Conservation (phyloP, 1,140 invertebrate species). For the Apolygus lucorum region DNA sequence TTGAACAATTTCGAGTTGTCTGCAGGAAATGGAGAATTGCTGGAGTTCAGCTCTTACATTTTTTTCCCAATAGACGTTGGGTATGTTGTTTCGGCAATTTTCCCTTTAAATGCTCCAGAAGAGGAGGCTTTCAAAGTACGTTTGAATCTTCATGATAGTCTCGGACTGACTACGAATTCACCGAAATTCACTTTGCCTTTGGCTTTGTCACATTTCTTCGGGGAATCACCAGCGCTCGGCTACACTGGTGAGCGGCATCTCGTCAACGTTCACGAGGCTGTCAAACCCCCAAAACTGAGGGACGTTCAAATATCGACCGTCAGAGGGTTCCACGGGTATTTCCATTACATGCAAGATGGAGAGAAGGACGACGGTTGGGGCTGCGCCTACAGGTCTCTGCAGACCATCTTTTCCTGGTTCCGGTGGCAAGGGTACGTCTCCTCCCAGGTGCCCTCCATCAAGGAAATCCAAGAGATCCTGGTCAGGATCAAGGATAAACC, state of each 20-base stretch:
- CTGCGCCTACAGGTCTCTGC: conserved; percentile 95
- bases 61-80: not conserved
- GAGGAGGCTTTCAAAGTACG: not conserved
- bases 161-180: not conserved
- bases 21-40: not conserved
- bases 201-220: conserved; percentile 4
- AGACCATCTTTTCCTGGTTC: conserved; percentile 96
- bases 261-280: not conserved
- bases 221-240: not conserved
- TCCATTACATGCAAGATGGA: conserved; percentile 94
- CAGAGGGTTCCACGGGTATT: conserved; percentile 80
- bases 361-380: conserved; percentile 98
- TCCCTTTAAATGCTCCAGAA: not conserved
- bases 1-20: not conserved
- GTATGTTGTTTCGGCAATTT: not conserved
- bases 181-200: not conserved
- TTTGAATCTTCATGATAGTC: not conserved
- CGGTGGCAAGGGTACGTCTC: conserved; percentile 40
- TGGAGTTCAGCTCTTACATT: not conserved
- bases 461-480: not conserved
- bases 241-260: not conserved
- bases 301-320: conserved; percentile 45
- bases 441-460: not conserved
- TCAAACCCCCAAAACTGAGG: conserved; percentile 32
- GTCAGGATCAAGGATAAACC: conserved; percentile 10